Conservation (phyloP, 1,140 invertebrate species). For the Luehdorfia chinensis region DNA sequence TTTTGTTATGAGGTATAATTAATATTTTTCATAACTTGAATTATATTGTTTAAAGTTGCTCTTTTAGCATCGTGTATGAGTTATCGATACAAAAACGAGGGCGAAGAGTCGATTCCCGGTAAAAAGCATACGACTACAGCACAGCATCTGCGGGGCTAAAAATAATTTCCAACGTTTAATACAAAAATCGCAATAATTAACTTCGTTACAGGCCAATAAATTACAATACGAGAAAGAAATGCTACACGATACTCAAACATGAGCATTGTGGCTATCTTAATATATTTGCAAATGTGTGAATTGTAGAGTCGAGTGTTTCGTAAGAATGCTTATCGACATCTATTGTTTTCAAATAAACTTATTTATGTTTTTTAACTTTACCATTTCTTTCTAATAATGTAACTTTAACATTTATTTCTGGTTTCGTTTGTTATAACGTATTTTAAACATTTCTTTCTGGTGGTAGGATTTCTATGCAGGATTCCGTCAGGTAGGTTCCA, state of each 20-base stretch:
- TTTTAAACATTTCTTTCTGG: no score
- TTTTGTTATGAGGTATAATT: constrained; percentile 1
- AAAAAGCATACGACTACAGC: constrained; percentile 40
- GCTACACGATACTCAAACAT: constrained; percentile 53
- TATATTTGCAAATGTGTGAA: constrained; percentile 11
- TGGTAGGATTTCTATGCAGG: no score
- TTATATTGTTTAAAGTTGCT: neutral
- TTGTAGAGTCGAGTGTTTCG: constrained; percentile 23
- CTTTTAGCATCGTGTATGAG: neutral
- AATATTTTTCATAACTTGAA: constrained; percentile 3
- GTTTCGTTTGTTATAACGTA: no score
- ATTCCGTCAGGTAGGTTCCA: no score
- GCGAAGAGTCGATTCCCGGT: constrained; percentile 43
- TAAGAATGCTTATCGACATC: no score
- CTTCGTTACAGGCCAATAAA: constrained; percentile 75
- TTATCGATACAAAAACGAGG: constrained; percentile 23
- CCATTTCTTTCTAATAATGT: no score
- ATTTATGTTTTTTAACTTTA: no score
- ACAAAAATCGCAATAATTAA: constrained; percentile 77
- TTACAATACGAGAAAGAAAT: constrained; percentile 75
- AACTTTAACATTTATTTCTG: no score
- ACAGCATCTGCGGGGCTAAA: constrained; percentile 55
- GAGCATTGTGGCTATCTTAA: constrained; percentile 8
- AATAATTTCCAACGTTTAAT: constrained; percentile 76
- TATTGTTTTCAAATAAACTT: no score